phyloP scores from a whole-genome alignment of 1,140 invertebrate species.

The Papilio glaucus region DNA sequence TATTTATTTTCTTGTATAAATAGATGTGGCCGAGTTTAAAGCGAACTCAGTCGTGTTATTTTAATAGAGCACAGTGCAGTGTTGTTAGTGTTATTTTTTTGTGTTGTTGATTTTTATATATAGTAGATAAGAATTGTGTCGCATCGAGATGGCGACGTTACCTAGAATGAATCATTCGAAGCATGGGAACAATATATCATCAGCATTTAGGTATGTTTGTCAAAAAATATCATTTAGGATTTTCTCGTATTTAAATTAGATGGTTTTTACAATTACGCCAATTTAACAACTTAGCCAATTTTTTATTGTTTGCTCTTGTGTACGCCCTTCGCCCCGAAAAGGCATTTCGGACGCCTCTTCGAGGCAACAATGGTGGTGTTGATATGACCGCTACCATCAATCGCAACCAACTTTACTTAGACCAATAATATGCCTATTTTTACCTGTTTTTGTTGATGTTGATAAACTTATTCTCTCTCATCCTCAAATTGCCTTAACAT shows the following conservation, averaged over 20 bases:
- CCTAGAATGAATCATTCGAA: constrained; percentile 72
- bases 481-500: too few relatives aligned
- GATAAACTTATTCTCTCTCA: too few relatives aligned
- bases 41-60: constrained; percentile 49
- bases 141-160: constrained; percentile 70
- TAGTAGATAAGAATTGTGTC: constrained; percentile 36
- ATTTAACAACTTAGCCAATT: too few relatives aligned
- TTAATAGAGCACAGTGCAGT: constrained; percentile 46
- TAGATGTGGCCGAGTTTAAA: constrained; percentile 45
- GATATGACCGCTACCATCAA: too few relatives aligned
- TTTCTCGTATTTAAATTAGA: not conserved
- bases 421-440: too few relatives aligned
- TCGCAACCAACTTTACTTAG: too few relatives aligned
- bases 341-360: too few relatives aligned
- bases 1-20: constrained; percentile 42
- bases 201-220: constrained; percentile 68
- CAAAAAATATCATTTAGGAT: constrained; percentile 5
- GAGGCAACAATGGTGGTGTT: too few relatives aligned
- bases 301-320: not conserved
- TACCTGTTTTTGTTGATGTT: too few relatives aligned
- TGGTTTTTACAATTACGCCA: too few relatives aligned
- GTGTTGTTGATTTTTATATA: constrained; percentile 29
- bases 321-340: not conserved
- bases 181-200: constrained; percentile 60
- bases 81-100: constrained; percentile 38